These are phyloP conservation scores for Champsocephalus gunnari DNA, from an alignment of 2,797 vertebrate genomes.

Conservation along the genomic window DNA sequence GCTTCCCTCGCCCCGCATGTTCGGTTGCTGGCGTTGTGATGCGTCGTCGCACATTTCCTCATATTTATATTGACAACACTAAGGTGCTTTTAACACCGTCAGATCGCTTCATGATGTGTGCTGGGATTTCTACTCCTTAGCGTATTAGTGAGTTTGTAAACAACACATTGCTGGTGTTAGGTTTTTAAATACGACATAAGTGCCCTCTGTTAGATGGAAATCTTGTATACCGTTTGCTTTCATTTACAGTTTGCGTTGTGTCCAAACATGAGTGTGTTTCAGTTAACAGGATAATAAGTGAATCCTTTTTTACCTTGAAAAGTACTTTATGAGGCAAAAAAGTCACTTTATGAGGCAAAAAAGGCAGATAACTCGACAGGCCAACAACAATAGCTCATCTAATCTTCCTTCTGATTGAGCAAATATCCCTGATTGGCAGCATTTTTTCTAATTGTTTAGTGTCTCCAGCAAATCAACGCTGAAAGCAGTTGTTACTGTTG, in stretches of 20 bases:
- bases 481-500: slow-evolving; percentile 65
- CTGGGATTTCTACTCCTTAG: slow-evolving; percentile 13
- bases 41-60: slow-evolving; percentile 41
- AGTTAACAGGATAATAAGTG: not conserved
- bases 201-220: not conserved
- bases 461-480: slow-evolving; percentile 51
- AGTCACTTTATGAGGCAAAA: too few relatives aligned
- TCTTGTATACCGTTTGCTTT: not conserved
- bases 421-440: slow-evolving; percentile 58
- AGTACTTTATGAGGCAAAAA: not conserved
- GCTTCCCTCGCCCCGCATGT: slow-evolving; percentile 35
- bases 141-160: slow-evolving; percentile 36
- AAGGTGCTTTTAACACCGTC: slow-evolving; percentile 60
- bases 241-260: not conserved
- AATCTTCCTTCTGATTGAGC: slow-evolving; percentile 50
- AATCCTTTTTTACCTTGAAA: not conserved
- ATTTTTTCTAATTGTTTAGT: slow-evolving; percentile 52
- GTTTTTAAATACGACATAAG: not conserved
- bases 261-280: not conserved
- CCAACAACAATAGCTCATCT: slow-evolving; percentile 34
- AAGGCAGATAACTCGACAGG: not conserved
- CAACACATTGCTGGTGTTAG: slow-evolving; percentile 21
- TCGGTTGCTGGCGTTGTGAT: slow-evolving; percentile 41
- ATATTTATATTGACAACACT: slow-evolving; percentile 49
- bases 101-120: slow-evolving; percentile 28